Conservation (phyloP, 1,140 invertebrate species). For the Trialeurodes vaporariorum region DNA sequence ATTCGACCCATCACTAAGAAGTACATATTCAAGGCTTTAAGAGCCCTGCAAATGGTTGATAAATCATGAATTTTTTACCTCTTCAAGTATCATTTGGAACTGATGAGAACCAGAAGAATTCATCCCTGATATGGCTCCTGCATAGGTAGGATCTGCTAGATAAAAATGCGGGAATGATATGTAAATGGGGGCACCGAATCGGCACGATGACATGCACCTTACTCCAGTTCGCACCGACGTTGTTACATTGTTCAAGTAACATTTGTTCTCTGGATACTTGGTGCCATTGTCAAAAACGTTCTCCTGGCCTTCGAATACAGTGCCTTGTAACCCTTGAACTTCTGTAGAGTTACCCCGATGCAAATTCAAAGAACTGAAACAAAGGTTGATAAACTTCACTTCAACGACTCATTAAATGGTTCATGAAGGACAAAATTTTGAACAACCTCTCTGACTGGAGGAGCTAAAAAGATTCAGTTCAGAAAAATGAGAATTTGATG, state of each 20-base stretch:
- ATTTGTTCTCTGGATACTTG: slow-evolving; percentile 46
- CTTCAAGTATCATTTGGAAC: slow-evolving; percentile 48
- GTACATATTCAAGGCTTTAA: no score
- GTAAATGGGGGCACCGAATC: slow-evolving; percentile 49
- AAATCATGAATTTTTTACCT: slow-evolving; percentile 42
- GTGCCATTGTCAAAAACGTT: slow-evolving; percentile 38
- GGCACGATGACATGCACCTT: slow-evolving; percentile 37
- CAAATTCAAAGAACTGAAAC: not conserved
- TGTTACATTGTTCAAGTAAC: slow-evolving; percentile 43
- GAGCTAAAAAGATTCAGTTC: no score
- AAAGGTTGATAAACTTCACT: no score
- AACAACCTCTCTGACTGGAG: no score
- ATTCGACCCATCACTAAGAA: no score
- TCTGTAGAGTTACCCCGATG: not conserved
- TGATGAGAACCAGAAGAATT: slow-evolving; percentile 43
- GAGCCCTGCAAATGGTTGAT: no score
- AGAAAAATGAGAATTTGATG: no score
- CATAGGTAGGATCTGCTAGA: slow-evolving; percentile 45
- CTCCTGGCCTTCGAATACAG: slow-evolving; percentile 32
- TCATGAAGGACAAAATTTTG: no score
- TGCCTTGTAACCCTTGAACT: slow-evolving; percentile 22
- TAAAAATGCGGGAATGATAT: slow-evolving; percentile 61
- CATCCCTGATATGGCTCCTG: slow-evolving; percentile 42
- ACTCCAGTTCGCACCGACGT: slow-evolving; percentile 38
- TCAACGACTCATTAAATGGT: no score